These are phyloP conservation scores for Rhynchophorus ferrugineus DNA, from an alignment of 1,140 invertebrate species.

Conservation along the genomic window DNA sequence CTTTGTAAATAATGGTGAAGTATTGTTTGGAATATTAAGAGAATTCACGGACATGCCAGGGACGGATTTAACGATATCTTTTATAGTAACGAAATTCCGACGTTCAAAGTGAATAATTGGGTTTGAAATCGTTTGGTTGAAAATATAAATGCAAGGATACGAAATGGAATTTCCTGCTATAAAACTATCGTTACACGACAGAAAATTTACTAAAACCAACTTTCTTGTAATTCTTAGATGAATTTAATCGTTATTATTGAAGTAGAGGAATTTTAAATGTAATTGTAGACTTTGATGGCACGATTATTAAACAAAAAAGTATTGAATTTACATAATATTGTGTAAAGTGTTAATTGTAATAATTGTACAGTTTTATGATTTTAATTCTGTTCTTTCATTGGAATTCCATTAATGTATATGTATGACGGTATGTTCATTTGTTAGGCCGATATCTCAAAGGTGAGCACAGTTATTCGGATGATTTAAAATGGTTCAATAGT, in stretches of 20 bases:
- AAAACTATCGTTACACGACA: constrained; percentile 7
- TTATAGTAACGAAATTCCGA: too few species aligned
- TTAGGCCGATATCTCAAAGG: constrained; percentile 3
- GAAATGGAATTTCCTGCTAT: too few species aligned
- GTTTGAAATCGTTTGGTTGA: too few species aligned
- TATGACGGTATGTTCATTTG: constrained; percentile 20
- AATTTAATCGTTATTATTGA: constrained; percentile 26
- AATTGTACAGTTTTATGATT: constrained; percentile 33
- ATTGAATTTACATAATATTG: constrained; percentile 24
- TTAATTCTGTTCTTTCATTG: constrained; percentile 17
- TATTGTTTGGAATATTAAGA: constrained; percentile 26
- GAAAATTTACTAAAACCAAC: constrained; percentile 15
- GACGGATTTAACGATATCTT: constrained; percentile 4
- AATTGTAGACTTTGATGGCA: constrained; percentile 35
- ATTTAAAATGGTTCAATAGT: too few species aligned
- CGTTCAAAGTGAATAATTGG: too few species aligned
- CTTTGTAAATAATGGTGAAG: constrained; percentile 29
- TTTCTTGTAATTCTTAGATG: constrained; percentile 25
- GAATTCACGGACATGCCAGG: constrained; percentile 22
- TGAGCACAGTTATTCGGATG: too few species aligned
- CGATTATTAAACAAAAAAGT: constrained; percentile 26
- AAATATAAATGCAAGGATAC: neutral
- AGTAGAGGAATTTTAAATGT: constrained; percentile 27
- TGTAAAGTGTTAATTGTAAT: constrained; percentile 33
- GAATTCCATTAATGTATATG: constrained; percentile 31